These are phyloP conservation scores for Paedocypris sp. DNA, from an alignment of 2,113 vertebrate species.

Conservation along the genomic window DNA sequence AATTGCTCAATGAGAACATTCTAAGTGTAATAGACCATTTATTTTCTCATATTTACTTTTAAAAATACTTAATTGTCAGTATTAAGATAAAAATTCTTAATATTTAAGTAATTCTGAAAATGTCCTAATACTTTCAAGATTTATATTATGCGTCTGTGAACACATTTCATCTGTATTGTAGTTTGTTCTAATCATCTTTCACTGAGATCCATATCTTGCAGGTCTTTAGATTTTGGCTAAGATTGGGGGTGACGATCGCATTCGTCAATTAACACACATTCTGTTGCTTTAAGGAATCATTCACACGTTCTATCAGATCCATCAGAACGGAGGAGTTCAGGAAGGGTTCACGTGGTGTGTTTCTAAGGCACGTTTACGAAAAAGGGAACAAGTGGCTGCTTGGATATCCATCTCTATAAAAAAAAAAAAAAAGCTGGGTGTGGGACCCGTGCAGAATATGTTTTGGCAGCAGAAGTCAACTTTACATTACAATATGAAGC, in stretches of 20 bases:
- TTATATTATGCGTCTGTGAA: no score
- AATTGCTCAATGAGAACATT: no score
- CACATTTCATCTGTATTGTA: no score
- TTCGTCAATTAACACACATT: conserved; percentile 1
- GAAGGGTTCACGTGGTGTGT: conserved; percentile 51
- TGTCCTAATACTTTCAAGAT: no score
- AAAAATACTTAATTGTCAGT: no score
- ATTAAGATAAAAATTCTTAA: no score
- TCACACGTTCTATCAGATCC: conserved; percentile 56
- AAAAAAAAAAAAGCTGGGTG: conserved; percentile 59
- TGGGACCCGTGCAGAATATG: conserved; percentile 36
- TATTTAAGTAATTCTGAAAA: no score
- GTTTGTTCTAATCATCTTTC: no score
- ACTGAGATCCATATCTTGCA: background rate
- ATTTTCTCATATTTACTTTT: no score
- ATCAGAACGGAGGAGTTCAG: conserved; percentile 58
- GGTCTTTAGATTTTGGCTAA: background rate
- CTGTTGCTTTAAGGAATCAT: conserved; percentile 52
- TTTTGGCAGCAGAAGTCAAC: conserved; percentile 45
- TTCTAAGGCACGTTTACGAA: conserved; percentile 6
- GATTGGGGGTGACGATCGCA: background rate
- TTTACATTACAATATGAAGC: conserved; percentile 56
- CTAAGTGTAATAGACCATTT: no score
- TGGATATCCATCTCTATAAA: conserved; percentile 60
- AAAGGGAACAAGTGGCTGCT: conserved; percentile 39